Percentiles rank a stretch among this genome's conserved stretches.
These are phyloP conservation scores for Phrynocephalus vlangalii DNA, from an alignment of 2,797 vertebrate genomes.

Conservation along the genomic window DNA sequence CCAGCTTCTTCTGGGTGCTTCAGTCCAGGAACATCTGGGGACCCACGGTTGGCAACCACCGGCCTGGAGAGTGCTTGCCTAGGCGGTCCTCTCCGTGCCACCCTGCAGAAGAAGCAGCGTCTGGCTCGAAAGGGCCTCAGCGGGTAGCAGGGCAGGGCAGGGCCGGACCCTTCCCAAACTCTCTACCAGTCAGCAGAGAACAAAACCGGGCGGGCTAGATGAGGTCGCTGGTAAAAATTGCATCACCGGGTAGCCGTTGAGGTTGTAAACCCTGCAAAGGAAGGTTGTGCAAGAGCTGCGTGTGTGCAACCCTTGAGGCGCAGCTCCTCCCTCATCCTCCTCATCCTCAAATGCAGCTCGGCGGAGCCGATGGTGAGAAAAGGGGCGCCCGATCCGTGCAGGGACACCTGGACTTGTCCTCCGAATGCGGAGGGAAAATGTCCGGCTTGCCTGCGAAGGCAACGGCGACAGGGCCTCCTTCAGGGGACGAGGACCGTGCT, in stretches of 20 bases:
- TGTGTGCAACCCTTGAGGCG: neutral
- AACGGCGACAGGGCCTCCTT: constrained; percentile 51
- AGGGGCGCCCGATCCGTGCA: neutral
- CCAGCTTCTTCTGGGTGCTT: too few relatives aligned
- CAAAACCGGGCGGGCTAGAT: neutral
- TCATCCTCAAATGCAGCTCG: too few relatives aligned
- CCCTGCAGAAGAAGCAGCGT: too few relatives aligned
- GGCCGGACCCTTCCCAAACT: neutral
- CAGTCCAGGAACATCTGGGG: too few relatives aligned
- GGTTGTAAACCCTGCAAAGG: too few relatives aligned
- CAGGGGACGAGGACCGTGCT: constrained; percentile 49
- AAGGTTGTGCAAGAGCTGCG: neutral
- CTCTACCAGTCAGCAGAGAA: neutral
- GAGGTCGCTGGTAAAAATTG: too few relatives aligned
- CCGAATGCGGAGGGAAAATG: fast-evolving
- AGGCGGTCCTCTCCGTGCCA: too few relatives aligned
- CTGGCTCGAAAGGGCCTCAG: too few relatives aligned
- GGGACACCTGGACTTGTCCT: neutral
- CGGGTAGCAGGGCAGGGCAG: neutral
- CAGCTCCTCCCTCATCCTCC: neutral
- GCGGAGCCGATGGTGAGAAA: neutral
- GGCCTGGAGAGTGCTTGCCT: too few relatives aligned
- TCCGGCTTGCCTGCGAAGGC: constrained; percentile 39
- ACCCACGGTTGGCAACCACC: too few relatives aligned
- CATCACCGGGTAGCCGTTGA: neutral